These are phyloP conservation scores for Campoletis sonorensis DNA, from an alignment of 1,140 invertebrate species.

Conservation along the genomic window DNA sequence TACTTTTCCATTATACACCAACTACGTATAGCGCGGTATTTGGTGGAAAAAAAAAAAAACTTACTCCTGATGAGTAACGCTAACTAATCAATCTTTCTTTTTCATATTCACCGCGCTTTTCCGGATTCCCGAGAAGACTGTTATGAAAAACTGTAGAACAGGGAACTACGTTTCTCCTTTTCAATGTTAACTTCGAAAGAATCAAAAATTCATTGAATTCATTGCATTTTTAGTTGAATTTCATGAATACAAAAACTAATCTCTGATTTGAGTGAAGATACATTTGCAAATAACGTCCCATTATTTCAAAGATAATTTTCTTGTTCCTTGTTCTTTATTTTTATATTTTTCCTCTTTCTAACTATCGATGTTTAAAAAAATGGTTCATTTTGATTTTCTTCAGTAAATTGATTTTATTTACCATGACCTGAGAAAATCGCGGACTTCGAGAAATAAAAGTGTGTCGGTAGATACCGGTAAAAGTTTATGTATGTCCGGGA, in stretches of 20 bases:
- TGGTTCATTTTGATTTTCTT: neutral
- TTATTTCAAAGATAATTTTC: neutral
- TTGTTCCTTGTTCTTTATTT: too few relatives aligned
- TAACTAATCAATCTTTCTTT: neutral
- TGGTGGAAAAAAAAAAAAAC: neutral
- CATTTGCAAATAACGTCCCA: neutral
- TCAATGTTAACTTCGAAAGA: neutral
- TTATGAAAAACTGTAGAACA: neutral
- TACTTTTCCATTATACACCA: conserved; percentile 20
- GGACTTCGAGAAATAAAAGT: too few relatives aligned
- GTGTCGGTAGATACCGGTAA: neutral
- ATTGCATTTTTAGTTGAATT: neutral
- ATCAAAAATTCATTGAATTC: neutral
- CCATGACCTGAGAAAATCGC: too few relatives aligned
- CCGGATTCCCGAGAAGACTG: neutral
- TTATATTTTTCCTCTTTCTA: too few relatives aligned
- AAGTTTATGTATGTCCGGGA: neutral
- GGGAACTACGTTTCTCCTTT: too few relatives aligned
- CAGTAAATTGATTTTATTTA: too few relatives aligned
- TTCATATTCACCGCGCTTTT: neutral
- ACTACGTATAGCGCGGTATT: neutral
- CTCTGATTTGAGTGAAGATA: neutral
- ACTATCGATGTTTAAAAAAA: neutral
- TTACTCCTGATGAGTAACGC: neutral
- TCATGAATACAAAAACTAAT: neutral